Base-by-base conservation (phyloP, 2,113 vertebrate genomes). In the Fregetta grallaria region DNA sequence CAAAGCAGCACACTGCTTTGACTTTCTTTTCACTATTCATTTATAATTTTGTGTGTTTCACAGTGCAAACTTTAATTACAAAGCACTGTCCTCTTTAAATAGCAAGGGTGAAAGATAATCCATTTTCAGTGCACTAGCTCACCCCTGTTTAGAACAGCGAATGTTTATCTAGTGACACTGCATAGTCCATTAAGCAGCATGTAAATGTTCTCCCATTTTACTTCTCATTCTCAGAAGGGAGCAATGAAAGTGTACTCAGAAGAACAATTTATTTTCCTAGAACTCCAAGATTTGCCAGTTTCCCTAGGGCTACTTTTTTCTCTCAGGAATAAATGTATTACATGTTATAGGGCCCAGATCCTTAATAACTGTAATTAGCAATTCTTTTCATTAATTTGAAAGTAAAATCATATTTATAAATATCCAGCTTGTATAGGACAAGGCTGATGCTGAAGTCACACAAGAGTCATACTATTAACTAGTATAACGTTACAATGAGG, bases 371-470 rank as follows among this genome's bases (percentile, higher is more conserved):
- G 18, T 81, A 87, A 81, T 72, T 84, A 89, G 5, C 34, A 72
- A 72, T 42, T 86, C 0, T 81, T 87, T 91, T 56, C 45, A 89
- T 92, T 86, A 86, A 81, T 95, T 67, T 81, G 79, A 50, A 91
- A 84, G 17, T 88, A 86, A 86, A 88, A 89, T 68, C 6, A 12
- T 92, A 81, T 84, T 94, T 91, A 75, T 72, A 89, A 92, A 59
- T 67, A 90, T 53, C 27, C 29, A 56, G 5, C 29, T 77, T 47
- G 8, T 45, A 66, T 59, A 94, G 19, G 30, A 81, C 15, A 77
- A 86, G 11, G 18, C n/a, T 88, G 63, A 92, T 72, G 70, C 27
- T 79, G 53, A 88, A 56, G 18, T 68, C 55, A 55, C 4, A 3
- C 34, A 19, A 22, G 13, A 90, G 52, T 72, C 56, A n/a, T 34